Base-by-base conservation (phyloP, 2,888 invertebrate genomes). In the Eumerus sabulonum region DNA sequence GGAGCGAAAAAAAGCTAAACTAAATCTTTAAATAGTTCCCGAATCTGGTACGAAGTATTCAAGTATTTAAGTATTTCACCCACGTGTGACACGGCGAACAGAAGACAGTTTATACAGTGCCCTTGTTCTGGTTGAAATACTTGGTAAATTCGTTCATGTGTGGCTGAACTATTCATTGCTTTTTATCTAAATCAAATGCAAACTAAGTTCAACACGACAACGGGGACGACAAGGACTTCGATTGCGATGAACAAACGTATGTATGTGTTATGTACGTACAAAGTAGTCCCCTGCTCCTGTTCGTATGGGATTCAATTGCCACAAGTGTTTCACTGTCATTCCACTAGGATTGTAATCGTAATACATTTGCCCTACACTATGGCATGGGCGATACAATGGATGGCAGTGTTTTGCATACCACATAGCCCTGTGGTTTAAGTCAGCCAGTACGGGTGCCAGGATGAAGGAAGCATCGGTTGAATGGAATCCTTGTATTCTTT, bases 131-230 rank as follows among this genome's bases (percentile, higher is more conserved):
- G 27, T 27, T 27, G 27, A 27, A 27, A 27, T 50, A 60, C 68
- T 60, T 45, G 17, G 60, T 53, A 60, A 68, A 51, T 68, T 68
- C 45, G 47, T 45, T 59, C 59, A 35, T 47, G 59, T 59, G 59
- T 45, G 45, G 47, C 59, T 59, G 59, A 59, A 59, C 59, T 59
- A 59, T 59, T 68, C 68, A 68, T 68, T 68, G 68, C 40, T 27
- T 59, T 68, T 68, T 68, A 60, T 68, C 68, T 68, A 68, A 68
- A 60, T 68, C 68, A 68, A 68, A 68, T 68, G 68, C 60, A 68
- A 68, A 59, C 27, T 59, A 45, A 45, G 47, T 44, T 44, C 14
- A 44, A 44, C 44, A 44, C 13, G 27, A 27, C 27, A 27, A 27
- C 27, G 27, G 7, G 18, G 47, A 17, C 47, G 47, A 63, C 27